Conservation (phyloP, 2,113 vertebrate genomes). For the Hucho hucho region DNA sequence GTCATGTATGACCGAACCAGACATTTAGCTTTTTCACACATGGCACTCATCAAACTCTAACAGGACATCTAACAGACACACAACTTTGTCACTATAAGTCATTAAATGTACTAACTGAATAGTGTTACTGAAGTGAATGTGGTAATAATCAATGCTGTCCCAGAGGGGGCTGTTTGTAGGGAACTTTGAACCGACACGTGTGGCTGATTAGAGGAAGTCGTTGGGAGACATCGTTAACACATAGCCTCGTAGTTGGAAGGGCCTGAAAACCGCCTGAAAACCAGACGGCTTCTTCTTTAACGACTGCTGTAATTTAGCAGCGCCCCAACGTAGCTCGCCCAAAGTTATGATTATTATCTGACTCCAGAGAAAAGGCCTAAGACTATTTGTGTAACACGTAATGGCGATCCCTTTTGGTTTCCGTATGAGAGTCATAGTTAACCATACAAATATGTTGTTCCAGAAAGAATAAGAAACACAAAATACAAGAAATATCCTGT, state of each 20-base stretch:
- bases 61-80: not conserved
- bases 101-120: slow-evolving; percentile 49
- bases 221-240: slow-evolving; percentile 55
- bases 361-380: too few relatives aligned
- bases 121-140: slow-evolving; percentile 45
- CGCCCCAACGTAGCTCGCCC: not conserved
- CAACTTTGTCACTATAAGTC: not conserved
- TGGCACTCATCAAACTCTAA: too few relatives aligned
- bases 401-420: not conserved
- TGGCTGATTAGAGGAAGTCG: slow-evolving; percentile 64
- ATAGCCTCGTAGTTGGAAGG: slow-evolving; percentile 33
- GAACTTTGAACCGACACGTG: slow-evolving; percentile 64
- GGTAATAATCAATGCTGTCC: slow-evolving; percentile 58
- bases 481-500: too few relatives aligned
- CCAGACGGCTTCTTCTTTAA: not conserved
- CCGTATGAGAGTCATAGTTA: slow-evolving; percentile 9
- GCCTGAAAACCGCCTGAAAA: slow-evolving; percentile 15
- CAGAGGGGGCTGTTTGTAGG: slow-evolving; percentile 27
- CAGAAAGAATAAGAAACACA: too few relatives aligned
- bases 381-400: not conserved
- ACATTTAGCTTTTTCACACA: not conserved
- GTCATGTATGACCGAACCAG: not conserved
- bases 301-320: slow-evolving; percentile 15
- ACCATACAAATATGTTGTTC: not conserved
- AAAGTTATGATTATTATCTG: too few relatives aligned